Evolutionary conservation across 2,888 invertebrate genomes (phyloP).

Genomic region (Thelaira solivaga): DNA sequence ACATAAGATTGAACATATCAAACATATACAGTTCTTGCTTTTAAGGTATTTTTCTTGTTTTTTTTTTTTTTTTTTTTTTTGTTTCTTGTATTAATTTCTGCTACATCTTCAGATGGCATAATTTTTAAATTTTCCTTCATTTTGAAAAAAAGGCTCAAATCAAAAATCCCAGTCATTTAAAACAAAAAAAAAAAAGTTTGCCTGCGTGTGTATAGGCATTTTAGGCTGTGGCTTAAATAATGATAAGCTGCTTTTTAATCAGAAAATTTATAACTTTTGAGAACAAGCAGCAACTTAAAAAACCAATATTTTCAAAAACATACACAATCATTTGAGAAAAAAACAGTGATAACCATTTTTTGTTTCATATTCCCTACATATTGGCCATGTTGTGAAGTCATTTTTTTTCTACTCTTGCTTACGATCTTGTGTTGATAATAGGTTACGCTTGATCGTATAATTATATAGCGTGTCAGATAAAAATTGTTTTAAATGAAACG

Average conservation of each 20-base stretch:
- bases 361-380: background rate
- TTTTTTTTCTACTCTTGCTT: slow-evolving; percentile 3
- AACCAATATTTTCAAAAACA: slow-evolving; percentile 9
- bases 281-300: no score
- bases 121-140: slow-evolving; percentile 43
- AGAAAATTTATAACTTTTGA: slow-evolving; percentile 75
- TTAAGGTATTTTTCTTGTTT: slow-evolving; percentile 27
- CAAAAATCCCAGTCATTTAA: slow-evolving; percentile 4
- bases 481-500: slow-evolving; percentile 69
- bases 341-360: slow-evolving; percentile 43
- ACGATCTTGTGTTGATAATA: slow-evolving; percentile 69
- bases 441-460: slow-evolving; percentile 75
- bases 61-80: slow-evolving; percentile 1
- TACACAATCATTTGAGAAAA: slow-evolving; percentile 13
- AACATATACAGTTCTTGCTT: background rate
- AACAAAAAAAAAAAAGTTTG: background rate
- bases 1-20: slow-evolving; percentile 6
- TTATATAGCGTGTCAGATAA: slow-evolving; percentile 76
- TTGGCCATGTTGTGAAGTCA: slow-evolving; percentile 23
- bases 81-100: background rate
- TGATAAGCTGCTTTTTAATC: slow-evolving; percentile 77
- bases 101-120: slow-evolving; percentile 45
- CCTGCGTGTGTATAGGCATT: background rate
- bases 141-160: slow-evolving; percentile 41
- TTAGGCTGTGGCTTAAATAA: slow-evolving; percentile 67